phyloP scores from a whole-genome alignment of 2,888 invertebrate species.

The Coelinius sp. region DNA sequence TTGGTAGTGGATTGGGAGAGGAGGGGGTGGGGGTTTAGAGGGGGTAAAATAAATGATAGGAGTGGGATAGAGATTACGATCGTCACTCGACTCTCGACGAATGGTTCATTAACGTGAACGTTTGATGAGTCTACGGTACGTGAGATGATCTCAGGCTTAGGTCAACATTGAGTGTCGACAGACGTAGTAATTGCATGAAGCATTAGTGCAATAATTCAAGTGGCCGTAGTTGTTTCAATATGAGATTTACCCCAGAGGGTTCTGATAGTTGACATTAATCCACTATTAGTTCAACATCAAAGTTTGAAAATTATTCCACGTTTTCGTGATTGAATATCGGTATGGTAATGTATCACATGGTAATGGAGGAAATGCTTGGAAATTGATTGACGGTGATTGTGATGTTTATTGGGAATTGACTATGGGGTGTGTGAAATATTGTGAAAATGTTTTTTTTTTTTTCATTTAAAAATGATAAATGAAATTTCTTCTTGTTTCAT shows the following conservation, averaged over 20 bases:
- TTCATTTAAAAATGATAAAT: too few species aligned
- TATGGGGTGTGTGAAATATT: neutral
- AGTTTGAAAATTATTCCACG: neutral
- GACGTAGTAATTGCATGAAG: constrained; percentile 24
- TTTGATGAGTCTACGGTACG: constrained; percentile 22
- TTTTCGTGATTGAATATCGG: neutral
- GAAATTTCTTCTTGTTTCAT: too few species aligned
- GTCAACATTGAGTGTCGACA: constrained; percentile 18
- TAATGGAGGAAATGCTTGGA: neutral
- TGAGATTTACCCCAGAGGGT: neutral
- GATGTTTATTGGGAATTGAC: neutral
- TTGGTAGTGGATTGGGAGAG: neutral
- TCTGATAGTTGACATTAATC: neutral
- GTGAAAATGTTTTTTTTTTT: too few species aligned
- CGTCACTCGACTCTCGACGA: constrained; percentile 12
- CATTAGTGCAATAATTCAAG: constrained; percentile 21
- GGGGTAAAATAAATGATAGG: neutral
- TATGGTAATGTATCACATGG: neutral
- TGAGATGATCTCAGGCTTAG: constrained; percentile 27
- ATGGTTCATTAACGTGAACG: constrained; percentile 31
- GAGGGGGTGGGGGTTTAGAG: neutral
- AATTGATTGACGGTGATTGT: neutral
- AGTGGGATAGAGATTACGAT: constrained; percentile 4
- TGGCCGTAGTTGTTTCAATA: neutral
- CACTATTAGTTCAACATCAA: neutral